Evolutionary conservation across 2,797 vertebrate species (phyloP).

Genomic region (Morelia viridis): DNA sequence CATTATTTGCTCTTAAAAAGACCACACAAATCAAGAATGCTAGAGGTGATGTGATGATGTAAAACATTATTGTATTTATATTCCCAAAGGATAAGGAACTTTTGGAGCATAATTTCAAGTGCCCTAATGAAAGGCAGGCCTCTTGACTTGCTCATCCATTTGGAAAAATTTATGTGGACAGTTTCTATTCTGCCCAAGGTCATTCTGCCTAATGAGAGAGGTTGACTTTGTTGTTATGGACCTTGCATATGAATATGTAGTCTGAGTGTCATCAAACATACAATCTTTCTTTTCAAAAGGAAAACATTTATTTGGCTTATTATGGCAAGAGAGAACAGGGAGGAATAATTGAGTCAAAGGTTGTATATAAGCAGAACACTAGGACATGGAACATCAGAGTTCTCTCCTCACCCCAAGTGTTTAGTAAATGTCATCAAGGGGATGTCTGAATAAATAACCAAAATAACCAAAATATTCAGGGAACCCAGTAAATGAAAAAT

Average conservation of each 20-base stretch:
- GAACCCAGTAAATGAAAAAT: background rate
- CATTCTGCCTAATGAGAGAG: slow-evolving; percentile 40
- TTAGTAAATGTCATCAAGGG: background rate
- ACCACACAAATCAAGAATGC: background rate
- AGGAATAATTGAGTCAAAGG: background rate
- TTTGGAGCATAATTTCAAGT: slow-evolving; percentile 16
- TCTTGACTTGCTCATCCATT: slow-evolving; percentile 14
- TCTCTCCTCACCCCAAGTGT: background rate
- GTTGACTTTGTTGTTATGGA: slow-evolving; percentile 41
- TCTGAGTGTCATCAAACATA: background rate
- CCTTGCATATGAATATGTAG: slow-evolving; percentile 19
- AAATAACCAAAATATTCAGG: background rate
- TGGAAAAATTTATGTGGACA: slow-evolving; percentile 20
- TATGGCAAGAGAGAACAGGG: background rate
- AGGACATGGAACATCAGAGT: slow-evolving; percentile 3
- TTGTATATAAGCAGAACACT: slow-evolving; percentile 6
- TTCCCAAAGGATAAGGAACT: slow-evolving; percentile 15
- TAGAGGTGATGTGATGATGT: background rate
- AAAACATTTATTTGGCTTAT: slow-evolving; percentile 9
- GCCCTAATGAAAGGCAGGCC: background rate
- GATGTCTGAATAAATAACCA: background rate
- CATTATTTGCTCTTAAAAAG: background rate
- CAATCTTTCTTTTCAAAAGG: background rate
- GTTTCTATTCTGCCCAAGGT: slow-evolving; percentile 24
- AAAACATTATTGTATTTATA: background rate